These are phyloP conservation scores for Drosophila neutralis DNA, from an alignment of 2,888 invertebrate genomes.

Conservation along the genomic window DNA sequence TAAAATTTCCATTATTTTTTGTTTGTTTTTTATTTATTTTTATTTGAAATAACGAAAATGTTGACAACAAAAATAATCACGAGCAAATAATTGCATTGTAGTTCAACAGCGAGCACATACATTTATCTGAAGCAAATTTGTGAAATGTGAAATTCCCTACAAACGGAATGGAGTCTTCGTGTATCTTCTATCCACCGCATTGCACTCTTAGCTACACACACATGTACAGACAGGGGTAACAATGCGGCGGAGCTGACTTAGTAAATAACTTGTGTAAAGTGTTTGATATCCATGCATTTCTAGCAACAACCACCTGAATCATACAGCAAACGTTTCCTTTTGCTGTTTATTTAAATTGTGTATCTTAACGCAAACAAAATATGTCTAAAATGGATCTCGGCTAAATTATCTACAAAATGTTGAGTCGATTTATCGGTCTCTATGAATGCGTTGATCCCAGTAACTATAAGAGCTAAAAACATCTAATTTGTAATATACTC, in stretches of 20 bases:
- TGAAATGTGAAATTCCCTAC: constrained; percentile 15
- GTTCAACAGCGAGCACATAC: constrained; percentile 39
- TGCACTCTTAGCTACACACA: constrained; percentile 18
- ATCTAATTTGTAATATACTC: background rate
- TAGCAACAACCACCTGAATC: background rate
- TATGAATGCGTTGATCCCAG: background rate
- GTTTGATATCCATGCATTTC: constrained; percentile 20
- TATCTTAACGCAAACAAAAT: background rate
- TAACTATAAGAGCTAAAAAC: background rate
- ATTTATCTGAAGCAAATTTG: constrained; percentile 36
- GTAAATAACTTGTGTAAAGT: background rate
- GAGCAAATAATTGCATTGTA: constrained; percentile 32
- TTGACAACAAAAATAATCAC: constrained; percentile 35
- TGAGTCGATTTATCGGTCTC: background rate
- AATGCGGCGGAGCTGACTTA: background rate
- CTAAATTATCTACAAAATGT: background rate
- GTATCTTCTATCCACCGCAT: constrained; percentile 4
- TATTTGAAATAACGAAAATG: constrained; percentile 21
- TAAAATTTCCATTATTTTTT: constrained; percentile 15
- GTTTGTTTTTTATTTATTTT: background rate
- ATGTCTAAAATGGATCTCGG: background rate
- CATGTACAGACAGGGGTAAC: constrained; percentile 8
- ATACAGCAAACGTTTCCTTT: background rate
- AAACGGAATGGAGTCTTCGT: background rate
- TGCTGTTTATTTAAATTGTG: background rate